phyloP scores from a whole-genome alignment of 2,113 vertebrate species.

The Merops nubicus region DNA sequence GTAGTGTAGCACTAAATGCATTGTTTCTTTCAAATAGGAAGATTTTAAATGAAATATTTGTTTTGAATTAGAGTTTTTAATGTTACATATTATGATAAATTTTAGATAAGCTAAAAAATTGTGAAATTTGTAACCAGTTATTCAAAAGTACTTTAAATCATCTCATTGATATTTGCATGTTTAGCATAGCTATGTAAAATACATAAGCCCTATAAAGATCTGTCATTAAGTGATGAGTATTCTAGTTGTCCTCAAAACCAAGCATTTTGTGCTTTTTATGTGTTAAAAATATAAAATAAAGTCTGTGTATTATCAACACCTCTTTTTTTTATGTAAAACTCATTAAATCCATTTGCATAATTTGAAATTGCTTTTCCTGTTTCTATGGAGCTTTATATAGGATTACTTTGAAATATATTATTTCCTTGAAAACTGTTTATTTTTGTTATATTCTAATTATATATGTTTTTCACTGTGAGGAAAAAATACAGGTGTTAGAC shows the following conservation, averaged over 20 bases:
- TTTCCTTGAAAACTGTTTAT: background rate
- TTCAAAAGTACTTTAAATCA: background rate
- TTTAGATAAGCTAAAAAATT: background rate
- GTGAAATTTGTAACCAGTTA: background rate
- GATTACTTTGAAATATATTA: background rate
- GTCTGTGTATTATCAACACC: background rate
- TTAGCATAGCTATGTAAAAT: background rate
- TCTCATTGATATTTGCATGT: background rate
- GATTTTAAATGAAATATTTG: background rate
- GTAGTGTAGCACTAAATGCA: background rate
- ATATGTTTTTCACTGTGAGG: background rate
- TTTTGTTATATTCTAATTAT: background rate
- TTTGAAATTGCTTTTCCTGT: background rate
- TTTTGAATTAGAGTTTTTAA: background rate
- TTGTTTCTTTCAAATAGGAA: background rate
- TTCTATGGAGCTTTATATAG: background rate
- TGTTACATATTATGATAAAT: background rate
- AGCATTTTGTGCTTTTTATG: background rate
- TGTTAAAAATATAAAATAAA: background rate
- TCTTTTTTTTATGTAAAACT: background rate
- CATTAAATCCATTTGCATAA: background rate
- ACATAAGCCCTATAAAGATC: background rate
- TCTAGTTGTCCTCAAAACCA: background rate
- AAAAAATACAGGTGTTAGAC: background rate
- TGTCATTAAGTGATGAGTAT: background rate